Percentiles rank a stretch among this genome's conserved stretches.
These are phyloP conservation scores for Falco naumanni DNA, from an alignment of 2,797 vertebrate genomes.

Conservation along the genomic window DNA sequence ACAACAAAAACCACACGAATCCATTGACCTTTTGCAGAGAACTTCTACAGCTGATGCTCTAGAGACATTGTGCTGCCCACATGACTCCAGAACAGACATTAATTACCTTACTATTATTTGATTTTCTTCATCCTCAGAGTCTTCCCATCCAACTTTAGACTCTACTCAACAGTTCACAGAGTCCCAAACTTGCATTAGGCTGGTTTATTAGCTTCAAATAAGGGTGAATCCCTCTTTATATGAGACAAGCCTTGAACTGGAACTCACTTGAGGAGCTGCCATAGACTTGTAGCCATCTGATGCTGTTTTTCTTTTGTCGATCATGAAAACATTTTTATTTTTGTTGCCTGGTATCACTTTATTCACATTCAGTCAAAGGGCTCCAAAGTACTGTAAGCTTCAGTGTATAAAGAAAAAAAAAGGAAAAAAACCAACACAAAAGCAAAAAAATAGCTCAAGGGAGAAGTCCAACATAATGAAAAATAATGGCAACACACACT, in stretches of 20 bases:
- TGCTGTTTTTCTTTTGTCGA: neutral
- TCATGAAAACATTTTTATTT: neutral
- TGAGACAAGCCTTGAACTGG: neutral
- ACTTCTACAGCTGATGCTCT: neutral
- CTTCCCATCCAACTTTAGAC: neutral
- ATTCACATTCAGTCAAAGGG: neutral
- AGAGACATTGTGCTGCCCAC: neutral
- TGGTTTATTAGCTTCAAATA: neutral
- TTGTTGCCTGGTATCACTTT: neutral
- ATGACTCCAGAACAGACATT: neutral
- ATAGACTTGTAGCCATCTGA: neutral
- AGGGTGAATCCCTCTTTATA: neutral
- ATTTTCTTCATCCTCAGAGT: neutral
- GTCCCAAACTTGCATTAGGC: neutral
- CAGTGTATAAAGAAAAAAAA: neutral
- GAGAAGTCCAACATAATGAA: neutral
- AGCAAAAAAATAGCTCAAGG: neutral
- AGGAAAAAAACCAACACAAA: too few relatives aligned
- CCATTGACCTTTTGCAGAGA: neutral
- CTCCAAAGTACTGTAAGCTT: neutral
- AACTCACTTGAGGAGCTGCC: neutral
- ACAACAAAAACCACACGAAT: neutral
- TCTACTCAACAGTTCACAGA: neutral
- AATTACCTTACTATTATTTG: neutral
- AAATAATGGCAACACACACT: neutral